Percentiles rank a stretch among this genome's conserved stretches.
phyloP scores from a whole-genome alignment of 2,113 vertebrate species.

The Microtus ochrogaster region DNA sequence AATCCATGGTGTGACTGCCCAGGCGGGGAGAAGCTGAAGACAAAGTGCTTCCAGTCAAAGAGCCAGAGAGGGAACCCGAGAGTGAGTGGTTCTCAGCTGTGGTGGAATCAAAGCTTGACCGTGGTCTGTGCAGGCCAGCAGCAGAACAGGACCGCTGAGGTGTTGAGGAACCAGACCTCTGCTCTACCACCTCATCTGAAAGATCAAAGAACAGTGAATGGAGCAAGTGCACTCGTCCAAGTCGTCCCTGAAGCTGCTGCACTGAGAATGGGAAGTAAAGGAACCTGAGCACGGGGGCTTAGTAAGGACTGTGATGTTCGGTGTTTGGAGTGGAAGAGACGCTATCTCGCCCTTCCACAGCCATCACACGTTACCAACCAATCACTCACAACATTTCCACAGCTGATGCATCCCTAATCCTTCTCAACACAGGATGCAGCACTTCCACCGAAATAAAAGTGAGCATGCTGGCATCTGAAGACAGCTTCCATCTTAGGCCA shows the following conservation, averaged over 20 bases:
- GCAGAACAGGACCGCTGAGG: constrained; percentile 96
- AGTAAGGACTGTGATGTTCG: background rate
- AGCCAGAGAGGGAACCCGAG: constrained; percentile 92
- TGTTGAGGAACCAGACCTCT: constrained; percentile 95
- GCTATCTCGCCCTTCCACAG: background rate
- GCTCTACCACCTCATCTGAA: constrained; percentile 94
- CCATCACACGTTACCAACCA: background rate
- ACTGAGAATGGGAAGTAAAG: background rate
- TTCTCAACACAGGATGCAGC: background rate
- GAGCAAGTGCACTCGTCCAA: background rate
- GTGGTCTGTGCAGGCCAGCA: constrained; percentile 91
- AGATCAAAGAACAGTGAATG: constrained; percentile 48
- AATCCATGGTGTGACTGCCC: constrained; percentile 99
- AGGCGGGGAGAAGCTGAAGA: constrained; percentile 89
- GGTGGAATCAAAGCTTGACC: constrained; percentile 93
- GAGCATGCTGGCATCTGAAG: background rate
- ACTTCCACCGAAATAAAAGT: background rate
- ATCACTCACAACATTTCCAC: background rate
- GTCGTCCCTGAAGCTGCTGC: background rate
- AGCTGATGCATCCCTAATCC: background rate
- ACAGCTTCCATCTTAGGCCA: background rate
- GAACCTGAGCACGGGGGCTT: background rate
- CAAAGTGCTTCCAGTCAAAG: constrained; percentile 88
- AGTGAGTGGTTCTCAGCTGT: constrained; percentile 88
- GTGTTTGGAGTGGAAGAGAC: background rate